Conservation (phyloP, 2,113 vertebrate genomes). For the Coregonus clupeaformis region DNA sequence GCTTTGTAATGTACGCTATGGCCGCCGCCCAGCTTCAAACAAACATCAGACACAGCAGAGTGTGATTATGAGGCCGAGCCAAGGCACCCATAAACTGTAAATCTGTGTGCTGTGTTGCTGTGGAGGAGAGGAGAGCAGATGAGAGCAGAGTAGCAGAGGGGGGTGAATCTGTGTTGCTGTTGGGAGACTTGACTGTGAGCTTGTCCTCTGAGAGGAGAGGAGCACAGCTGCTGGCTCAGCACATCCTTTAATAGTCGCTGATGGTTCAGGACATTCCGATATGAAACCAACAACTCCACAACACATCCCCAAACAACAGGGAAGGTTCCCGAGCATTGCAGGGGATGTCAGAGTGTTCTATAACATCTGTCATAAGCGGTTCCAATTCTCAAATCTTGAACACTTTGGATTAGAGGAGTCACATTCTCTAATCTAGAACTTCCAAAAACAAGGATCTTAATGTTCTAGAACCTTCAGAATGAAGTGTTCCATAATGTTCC, state of each 20-base stretch:
- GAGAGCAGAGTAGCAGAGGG: no score
- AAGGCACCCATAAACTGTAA: constrained; percentile 46
- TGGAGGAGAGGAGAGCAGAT: background rate
- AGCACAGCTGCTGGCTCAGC: constrained; percentile 63
- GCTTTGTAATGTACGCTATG: constrained; percentile 16
- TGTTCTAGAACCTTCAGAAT: background rate
- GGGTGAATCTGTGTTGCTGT: background rate
- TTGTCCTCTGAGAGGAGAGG: constrained; percentile 48
- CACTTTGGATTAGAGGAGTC: background rate
- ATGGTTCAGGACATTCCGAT: constrained; percentile 44
- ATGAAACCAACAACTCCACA: constrained; percentile 16
- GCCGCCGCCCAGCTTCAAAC: constrained; percentile 52
- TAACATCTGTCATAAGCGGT: background rate
- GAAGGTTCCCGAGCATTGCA: constrained; percentile 20
- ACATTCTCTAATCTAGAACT: background rate
- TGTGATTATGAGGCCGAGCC: constrained; percentile 45
- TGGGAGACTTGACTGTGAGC: constrained; percentile 36
- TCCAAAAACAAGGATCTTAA: background rate
- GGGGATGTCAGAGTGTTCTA: background rate
- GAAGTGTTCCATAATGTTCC: background rate
- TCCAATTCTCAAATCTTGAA: background rate
- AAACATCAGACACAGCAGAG: constrained; percentile 54
- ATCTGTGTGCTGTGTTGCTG: constrained; percentile 34
- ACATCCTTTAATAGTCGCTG: constrained; percentile 52
- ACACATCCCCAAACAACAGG: constrained; percentile 19